Base-by-base conservation (phyloP, 1,140 invertebrate genomes). In the Charaxes varanes region DNA sequence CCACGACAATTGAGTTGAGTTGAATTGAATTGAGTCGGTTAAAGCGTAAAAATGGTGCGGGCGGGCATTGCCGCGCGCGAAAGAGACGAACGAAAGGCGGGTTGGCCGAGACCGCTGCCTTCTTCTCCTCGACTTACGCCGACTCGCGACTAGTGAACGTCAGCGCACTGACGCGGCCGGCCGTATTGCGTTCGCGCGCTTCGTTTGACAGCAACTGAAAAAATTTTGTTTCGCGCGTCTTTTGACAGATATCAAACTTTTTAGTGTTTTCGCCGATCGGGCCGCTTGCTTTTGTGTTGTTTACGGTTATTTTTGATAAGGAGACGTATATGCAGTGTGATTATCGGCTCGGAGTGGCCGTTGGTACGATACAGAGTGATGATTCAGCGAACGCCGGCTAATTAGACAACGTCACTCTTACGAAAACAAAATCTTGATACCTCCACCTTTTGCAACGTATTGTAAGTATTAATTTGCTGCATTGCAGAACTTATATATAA, bases 1-100 rank as follows among this genome's bases (percentile, higher is more conserved):
- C 66, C 63, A 79, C 79, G 79, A 83, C 73, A 83, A 83, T 83
- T 80, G 79, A 83, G 76, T 83, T 83, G 76, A 83, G 73, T 83
- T 83, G 78, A 80, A 83, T 83, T 79, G 73, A 79, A 80, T 83
- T 77, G 78, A 83, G 73, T 79, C 65, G 78, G 73, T 76, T 77
- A 68, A 82, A 77, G 63, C 61, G 76, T 78, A 80, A 82, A 82
- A 82, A 82, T 72, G 69, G 65, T 74, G 52, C 73, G 72, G 74
- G 74, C 73, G 78, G 74, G 73, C 53, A 71, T 62, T 55, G 61
- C 49, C 53, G 59, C 67, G 77, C 59, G 60, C 73, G 78, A 82
- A 61, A 58, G 78, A 79, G 78, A 82, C 67, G 64, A 67, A 73
- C 64, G 73, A 71, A 79, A 79, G 78, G 78, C 78, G 74, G 66